Evolutionary conservation across 2,113 vertebrate genomes (phyloP).

Genomic region (Anhinga anhinga): DNA sequence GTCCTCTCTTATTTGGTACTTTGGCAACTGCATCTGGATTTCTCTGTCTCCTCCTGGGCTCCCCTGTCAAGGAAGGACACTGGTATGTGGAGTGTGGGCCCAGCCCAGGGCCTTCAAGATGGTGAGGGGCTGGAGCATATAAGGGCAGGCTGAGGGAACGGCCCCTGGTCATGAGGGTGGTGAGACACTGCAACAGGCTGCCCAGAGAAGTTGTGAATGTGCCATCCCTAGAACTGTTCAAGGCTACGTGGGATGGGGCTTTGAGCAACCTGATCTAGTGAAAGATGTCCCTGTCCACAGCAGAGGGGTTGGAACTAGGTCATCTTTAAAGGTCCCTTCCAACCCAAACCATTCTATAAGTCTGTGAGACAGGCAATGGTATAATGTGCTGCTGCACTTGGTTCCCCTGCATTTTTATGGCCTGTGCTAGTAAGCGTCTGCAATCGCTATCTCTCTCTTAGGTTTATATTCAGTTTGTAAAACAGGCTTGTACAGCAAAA

Average conservation of each 20-base stretch:
- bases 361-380: not conserved
- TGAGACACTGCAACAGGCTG: not conserved
- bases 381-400: not conserved
- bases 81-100: too few relatives aligned
- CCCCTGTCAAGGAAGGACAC: not conserved
- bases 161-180: not conserved
- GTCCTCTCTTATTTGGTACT: not conserved
- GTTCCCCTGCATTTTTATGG: not conserved
- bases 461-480: not conserved
- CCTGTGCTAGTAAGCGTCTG: not conserved
- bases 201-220: not conserved
- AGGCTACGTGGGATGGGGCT: not conserved
- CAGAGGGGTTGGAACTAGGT: not conserved
- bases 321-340: not conserved
- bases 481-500: not conserved
- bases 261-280: not conserved
- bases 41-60: not conserved
- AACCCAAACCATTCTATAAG: not conserved
- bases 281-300: not conserved
- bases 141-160: not conserved
- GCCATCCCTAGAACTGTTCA: not conserved
- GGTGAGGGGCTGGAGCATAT: accelerated
- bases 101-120: not conserved
- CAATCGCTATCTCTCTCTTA: not conserved
- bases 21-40: not conserved